Evolutionary conservation across 2,113 vertebrate species (phyloP), one percentile per base, ranked within the genome.

Genomic region (Sylvietta virens): DNA sequence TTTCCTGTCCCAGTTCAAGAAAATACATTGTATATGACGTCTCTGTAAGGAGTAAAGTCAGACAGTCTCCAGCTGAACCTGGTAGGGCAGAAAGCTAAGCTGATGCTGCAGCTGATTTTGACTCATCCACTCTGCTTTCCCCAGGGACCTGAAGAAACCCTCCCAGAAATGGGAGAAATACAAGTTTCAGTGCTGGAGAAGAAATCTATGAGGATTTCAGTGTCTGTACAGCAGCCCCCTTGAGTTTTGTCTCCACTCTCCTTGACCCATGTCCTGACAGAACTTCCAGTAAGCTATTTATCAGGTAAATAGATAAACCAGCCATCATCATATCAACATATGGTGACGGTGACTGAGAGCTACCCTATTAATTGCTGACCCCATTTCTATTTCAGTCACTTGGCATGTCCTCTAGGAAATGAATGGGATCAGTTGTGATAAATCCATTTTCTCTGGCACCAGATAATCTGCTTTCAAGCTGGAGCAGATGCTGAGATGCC

Each of bases 321-420:
- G 42, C 56, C 54, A 33, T 80, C 37, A 50, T 42, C 58, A 9
- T 81, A 79, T 66, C 61, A 95, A 87, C 92, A 93, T 89, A 95
- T 20, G 54, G 80, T 70, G 71, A 58, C 58, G 67, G 64, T 85
- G 82, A 48, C 61, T 61, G 84, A 94, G 76, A 89, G 37, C 60
- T 86, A 64, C 81, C 48, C 45, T 90, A n/a, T 70, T 94, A 94
- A 91, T 91, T 93, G 77, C 80, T 95, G 94, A 95, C 81, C 96
- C 47, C 47, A 35, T 97, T 97, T 96, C 93, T 95, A 96, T 96
- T 95, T 94, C 70, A 53, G 79, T 81, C 90, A 60, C 64, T 93
- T 81, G 90, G 57, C 65, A 15, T 54, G 64, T 89, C 65, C 50
- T 94, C 84, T 90, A 95, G 93, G 92, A 96, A 95, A 92, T 47